A percentile compares a stretch with the other conserved stretches of the same genome.
Conservation (phyloP, 2,797 vertebrate genomes). For the Pseudocheirus occidentalis region DNA sequence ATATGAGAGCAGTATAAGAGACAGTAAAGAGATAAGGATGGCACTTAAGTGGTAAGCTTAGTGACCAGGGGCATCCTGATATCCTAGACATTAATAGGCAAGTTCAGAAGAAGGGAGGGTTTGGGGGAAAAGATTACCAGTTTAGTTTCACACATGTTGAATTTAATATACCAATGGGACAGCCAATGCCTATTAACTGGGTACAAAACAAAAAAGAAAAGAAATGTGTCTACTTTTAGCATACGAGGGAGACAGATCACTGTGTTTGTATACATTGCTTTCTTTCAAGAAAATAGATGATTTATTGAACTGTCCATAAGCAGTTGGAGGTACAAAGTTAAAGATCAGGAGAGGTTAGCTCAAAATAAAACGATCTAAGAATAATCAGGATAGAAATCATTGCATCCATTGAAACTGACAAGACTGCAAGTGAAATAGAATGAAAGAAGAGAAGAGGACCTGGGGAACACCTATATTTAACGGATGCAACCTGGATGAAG, state of each 20-base stretch:
- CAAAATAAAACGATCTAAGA: background rate
- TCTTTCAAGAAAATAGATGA: background rate
- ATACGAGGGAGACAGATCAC: background rate
- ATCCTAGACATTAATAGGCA: background rate
- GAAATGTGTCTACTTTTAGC: background rate
- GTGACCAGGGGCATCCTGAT: background rate
- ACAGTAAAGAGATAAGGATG: background rate
- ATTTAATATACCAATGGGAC: background rate
- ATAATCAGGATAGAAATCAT: background rate
- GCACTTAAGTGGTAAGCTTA: background rate
- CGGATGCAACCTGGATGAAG: background rate
- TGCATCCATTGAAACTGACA: background rate
- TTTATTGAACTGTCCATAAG: background rate
- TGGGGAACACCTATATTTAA: background rate
- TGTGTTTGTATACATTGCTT: background rate
- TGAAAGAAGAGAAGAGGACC: background rate
- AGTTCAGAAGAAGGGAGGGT: background rate
- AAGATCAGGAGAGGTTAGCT: background rate
- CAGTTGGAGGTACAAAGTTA: background rate
- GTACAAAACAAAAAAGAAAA: background rate
- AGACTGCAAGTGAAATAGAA: background rate
- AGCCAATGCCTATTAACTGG: background rate
- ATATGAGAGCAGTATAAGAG: background rate
- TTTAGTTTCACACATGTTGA: background rate
- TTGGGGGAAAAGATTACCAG: background rate